Conservation (phyloP, 2,797 vertebrate species). For the Danio tinwini region DNA sequence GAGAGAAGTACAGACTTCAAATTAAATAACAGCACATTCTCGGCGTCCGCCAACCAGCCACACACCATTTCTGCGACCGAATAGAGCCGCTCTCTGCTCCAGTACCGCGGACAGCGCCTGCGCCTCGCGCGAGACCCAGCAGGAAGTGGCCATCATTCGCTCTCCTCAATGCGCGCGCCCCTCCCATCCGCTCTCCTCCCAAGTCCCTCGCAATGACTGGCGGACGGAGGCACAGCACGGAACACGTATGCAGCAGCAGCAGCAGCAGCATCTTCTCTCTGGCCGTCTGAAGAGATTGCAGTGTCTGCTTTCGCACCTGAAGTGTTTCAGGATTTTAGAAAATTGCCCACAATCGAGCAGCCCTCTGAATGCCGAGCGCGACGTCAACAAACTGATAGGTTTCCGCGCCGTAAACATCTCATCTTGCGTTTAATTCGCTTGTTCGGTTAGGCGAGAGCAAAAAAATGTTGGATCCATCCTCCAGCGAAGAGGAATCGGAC, state of each 20-base stretch:
- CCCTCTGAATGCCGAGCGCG: constrained; percentile 32
- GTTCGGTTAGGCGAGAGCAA: constrained; percentile 64
- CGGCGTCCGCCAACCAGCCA: not conserved
- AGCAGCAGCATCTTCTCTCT: constrained; percentile 72
- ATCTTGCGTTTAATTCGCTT: constrained; percentile 49
- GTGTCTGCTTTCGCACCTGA: constrained; percentile 73
- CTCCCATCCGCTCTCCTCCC: constrained; percentile 67
- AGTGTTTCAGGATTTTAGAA: constrained; percentile 28
- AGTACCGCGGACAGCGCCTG: constrained; percentile 57
- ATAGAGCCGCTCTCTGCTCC: constrained; percentile 43
- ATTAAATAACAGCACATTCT: constrained; percentile 20
- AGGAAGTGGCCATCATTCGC: constrained; percentile 75
- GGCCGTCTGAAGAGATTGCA: constrained; percentile 85
- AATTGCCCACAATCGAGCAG: constrained; percentile 13
- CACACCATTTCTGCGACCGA: constrained; percentile 34
- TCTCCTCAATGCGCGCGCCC: constrained; percentile 61
- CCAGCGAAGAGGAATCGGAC: constrained; percentile 97
- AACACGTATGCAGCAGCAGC: constrained; percentile 87
- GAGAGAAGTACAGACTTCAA: constrained; percentile 11
- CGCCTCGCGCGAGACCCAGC: constrained; percentile 59
- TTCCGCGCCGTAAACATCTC: constrained; percentile 27
- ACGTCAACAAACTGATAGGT: constrained; percentile 13
- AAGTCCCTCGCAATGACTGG: constrained; percentile 82
- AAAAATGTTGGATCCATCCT: constrained; percentile 95
- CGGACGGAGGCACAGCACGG: constrained; percentile 79